Conservation (phyloP, 2,888 invertebrate species). For the Luperina testacea region DNA sequence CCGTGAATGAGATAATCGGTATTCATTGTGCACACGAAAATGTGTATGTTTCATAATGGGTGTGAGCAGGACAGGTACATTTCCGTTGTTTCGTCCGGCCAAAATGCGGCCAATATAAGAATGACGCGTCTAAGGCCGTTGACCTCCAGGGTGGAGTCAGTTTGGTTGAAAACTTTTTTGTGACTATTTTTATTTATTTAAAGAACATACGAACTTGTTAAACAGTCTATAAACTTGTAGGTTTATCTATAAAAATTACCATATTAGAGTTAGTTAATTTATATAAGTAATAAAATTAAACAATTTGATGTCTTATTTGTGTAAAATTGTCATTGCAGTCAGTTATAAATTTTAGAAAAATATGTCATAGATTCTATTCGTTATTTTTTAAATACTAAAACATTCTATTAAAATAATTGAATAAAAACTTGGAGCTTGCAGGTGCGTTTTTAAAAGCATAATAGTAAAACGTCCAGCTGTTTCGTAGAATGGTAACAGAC, state of each 20-base stretch:
- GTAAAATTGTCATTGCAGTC: neutral
- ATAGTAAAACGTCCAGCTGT: slow-evolving; percentile 51
- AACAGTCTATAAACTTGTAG: slow-evolving; percentile 8
- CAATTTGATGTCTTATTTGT: slow-evolving; percentile 3
- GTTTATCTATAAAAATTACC: slow-evolving; percentile 18
- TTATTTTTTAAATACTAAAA: neutral
- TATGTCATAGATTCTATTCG: neutral
- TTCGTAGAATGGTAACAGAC: slow-evolving; percentile 42
- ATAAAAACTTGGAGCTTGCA: slow-evolving; percentile 44
- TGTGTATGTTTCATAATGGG: slow-evolving; percentile 75
- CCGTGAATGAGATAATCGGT: slow-evolving; percentile 86
- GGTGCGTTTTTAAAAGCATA: slow-evolving; percentile 50
- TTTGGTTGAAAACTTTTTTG: slow-evolving; percentile 67
- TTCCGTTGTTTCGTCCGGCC: slow-evolving; percentile 83
- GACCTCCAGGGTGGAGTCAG: slow-evolving; percentile 79
- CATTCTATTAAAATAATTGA: slow-evolving; percentile 11
- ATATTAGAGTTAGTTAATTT: slow-evolving; percentile 5
- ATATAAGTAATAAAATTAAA: slow-evolving; percentile 15
- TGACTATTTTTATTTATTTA: slow-evolving; percentile 65
- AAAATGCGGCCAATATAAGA: slow-evolving; percentile 90
- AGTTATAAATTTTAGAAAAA: slow-evolving; percentile 7
- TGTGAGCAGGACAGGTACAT: slow-evolving; percentile 78
- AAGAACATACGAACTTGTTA: slow-evolving; percentile 44
- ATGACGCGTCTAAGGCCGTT: slow-evolving; percentile 87
- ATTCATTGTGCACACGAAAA: slow-evolving; percentile 88